Evolutionary conservation across 2,888 invertebrate genomes (phyloP), one percentile per base, ranked within the genome.

Genomic region (Chrysolina haemoptera): DNA sequence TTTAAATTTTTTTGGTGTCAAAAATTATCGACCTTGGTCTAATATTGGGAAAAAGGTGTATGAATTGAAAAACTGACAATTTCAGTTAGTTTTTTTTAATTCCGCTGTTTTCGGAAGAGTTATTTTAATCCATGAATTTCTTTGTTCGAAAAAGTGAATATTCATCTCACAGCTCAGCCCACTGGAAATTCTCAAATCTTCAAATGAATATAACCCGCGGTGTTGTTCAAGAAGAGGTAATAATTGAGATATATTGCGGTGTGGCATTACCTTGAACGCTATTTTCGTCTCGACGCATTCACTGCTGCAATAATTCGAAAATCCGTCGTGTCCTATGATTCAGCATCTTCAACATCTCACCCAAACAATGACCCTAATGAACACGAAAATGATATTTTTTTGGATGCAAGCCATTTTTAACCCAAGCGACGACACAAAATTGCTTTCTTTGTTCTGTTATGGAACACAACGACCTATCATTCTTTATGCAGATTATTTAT

Each of bases 201-300:
- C 40, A 41, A 35, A 20, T 40, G 12, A 11, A 63, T 43, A 41
- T 12, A 12, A 16, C 27, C 22, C 18, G 20, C 11, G 20, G 12
- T 18, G 20, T 12, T 63, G 48, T 35, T 68, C 50, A 59, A 50
- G 63, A 76, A 79, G 74, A 78, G 73, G 77, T 77, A 78, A 79
- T 81, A 79, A 80, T 77, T 79, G 78, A 75, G 74, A 78, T 75
- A 79, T 79, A 79, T 76, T 71, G 74, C 75, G 68, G 73, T 71
- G 66, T 62, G 40, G 73, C 82, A 81, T 82, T 79, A 82, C 82
- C 83, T 83, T 83, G 82, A 78, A 78, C 55, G 80, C 80, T 82
- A 83, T 83, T 83, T 83, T 78, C 70, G 80, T 79, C 81, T 63
- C 78, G 78, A 27, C 14, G 22, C 59, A 35, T 59, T 27, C 59